Percentiles rank a stretch among this genome's conserved stretches.
These are phyloP conservation scores for Patella ulyssiponensis DNA, from an alignment of 2,888 invertebrate species.

Conservation along the genomic window DNA sequence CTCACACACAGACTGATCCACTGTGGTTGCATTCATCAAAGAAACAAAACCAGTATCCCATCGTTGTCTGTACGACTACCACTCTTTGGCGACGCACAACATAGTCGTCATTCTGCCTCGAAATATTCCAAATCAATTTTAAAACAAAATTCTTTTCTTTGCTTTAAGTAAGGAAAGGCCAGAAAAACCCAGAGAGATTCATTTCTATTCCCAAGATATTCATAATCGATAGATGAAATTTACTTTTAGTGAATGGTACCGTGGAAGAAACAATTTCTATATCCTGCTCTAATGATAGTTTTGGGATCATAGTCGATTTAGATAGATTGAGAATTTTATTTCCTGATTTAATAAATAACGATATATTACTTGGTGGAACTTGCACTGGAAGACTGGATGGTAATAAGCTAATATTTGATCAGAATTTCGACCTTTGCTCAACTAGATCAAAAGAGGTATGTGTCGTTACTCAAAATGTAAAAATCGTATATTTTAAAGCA, in stretches of 20 bases:
- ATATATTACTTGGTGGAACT: slow-evolving; percentile 1
- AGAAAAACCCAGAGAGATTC: too few relatives aligned
- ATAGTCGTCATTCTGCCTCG: too few relatives aligned
- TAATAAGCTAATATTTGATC: neutral
- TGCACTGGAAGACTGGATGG: neutral
- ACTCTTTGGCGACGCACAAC: too few relatives aligned
- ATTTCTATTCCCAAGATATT: too few relatives aligned
- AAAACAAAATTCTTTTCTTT: too few relatives aligned
- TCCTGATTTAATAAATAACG: neutral
- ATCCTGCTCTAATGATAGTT: neutral
- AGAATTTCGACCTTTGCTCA: neutral
- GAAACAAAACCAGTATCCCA: too few relatives aligned
- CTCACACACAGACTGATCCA: too few relatives aligned
- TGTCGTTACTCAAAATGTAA: neutral
- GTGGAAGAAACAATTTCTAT: neutral
- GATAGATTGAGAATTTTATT: neutral
- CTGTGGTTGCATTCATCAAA: too few relatives aligned
- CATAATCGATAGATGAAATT: neutral
- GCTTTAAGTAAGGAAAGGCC: too few relatives aligned
- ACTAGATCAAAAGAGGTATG: neutral
- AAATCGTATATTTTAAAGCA: too few relatives aligned
- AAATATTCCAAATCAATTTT: too few relatives aligned
- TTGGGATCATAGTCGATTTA: neutral
- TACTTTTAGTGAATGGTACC: neutral
- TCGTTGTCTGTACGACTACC: too few relatives aligned